Evolutionary conservation across 2,113 vertebrate genomes (phyloP).

Genomic region (Cinclus cinclus): DNA sequence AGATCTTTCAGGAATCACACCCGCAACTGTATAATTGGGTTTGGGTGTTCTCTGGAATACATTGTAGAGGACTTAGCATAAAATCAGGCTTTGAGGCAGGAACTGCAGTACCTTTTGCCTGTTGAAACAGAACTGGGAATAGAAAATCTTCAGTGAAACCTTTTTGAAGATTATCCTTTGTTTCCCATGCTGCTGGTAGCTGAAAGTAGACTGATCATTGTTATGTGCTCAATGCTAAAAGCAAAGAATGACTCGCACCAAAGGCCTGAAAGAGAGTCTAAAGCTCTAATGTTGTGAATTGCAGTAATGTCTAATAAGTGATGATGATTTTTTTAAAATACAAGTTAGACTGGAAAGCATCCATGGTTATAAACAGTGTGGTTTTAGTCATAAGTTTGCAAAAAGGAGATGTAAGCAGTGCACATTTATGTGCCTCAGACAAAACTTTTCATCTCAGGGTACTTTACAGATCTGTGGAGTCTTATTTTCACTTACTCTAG

Average conservation of each 20-base stretch:
- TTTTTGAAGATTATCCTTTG: neutral
- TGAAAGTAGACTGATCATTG: neutral
- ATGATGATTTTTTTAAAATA: neutral
- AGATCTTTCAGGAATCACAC: neutral
- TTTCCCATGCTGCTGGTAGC: neutral
- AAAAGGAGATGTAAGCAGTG: neutral
- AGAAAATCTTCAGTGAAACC: neutral
- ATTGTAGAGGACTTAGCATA: neutral
- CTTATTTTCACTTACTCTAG: neutral
- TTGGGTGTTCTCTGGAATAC: neutral
- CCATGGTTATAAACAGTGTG: neutral
- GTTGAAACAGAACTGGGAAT: neutral
- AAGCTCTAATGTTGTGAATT: neutral
- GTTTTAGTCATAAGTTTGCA: neutral
- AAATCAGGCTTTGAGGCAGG: neutral
- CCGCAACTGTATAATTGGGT: neutral
- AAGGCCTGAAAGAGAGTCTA: neutral
- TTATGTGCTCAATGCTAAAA: neutral
- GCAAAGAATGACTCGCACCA: neutral
- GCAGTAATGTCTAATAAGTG: neutral
- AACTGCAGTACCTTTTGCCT: neutral
- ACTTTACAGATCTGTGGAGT: neutral
- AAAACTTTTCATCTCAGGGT: neutral
- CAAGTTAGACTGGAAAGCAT: neutral
- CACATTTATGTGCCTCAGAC: neutral